A percentile compares a stretch with the other conserved stretches of the same genome.
These are phyloP conservation scores for Phaenicophaeus curvirostris DNA, from an alignment of 2,797 vertebrate species.

Conservation along the genomic window DNA sequence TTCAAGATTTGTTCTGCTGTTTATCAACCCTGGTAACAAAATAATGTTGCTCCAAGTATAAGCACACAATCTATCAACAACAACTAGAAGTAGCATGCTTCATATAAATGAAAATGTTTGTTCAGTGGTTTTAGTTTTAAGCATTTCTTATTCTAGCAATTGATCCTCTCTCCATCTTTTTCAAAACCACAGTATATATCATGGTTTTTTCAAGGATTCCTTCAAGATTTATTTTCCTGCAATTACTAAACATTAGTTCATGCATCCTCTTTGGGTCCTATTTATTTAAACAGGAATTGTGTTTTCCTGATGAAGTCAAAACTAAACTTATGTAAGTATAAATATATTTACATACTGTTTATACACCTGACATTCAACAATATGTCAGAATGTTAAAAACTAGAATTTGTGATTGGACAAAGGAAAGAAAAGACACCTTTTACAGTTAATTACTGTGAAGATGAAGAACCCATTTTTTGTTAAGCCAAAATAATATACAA, in stretches of 20 bases:
- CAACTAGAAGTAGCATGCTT: neutral
- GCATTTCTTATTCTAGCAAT: neutral
- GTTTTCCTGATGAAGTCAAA: neutral
- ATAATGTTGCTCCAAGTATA: neutral
- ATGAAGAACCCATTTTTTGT: neutral
- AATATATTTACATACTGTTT: neutral
- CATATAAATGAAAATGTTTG: neutral
- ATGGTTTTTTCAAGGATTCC: neutral
- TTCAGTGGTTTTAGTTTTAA: neutral
- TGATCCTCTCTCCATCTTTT: neutral
- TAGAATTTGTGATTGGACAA: neutral
- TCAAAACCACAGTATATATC: neutral
- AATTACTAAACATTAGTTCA: neutral
- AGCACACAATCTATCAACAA: neutral
- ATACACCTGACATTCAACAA: neutral
- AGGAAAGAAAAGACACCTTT: neutral
- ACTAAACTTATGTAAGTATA: neutral
- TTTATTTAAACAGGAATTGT: neutral
- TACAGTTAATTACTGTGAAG: neutral
- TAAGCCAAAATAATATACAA: neutral
- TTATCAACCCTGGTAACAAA: neutral
- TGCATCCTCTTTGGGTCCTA: neutral
- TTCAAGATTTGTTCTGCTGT: neutral
- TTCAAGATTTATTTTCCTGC: neutral
- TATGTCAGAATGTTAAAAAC: neutral